Percentiles rank a stretch among this genome's conserved stretches.
Evolutionary conservation across 2,797 vertebrate species (phyloP).

Genomic region (Tadarida brasiliensis): DNA sequence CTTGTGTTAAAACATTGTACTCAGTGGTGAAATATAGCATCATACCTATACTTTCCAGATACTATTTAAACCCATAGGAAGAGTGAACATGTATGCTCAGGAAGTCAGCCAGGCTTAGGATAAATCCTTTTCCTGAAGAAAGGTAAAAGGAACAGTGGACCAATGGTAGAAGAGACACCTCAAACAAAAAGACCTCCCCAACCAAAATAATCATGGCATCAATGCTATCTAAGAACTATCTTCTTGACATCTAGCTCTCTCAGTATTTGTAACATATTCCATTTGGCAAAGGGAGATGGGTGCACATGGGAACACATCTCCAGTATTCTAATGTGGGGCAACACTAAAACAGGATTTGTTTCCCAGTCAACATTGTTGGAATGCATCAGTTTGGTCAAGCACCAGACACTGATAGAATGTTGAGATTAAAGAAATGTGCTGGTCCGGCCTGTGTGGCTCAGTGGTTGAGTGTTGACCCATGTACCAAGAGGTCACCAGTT

Average conservation of each 20-base stretch:
- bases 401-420: neutral
- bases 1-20: neutral
- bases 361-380: neutral
- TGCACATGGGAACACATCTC: neutral
- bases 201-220: neutral
- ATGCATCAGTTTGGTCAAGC: conserved; percentile 13
- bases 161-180: neutral
- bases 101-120: neutral
- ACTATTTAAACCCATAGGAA: neutral
- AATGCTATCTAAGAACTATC: neutral
- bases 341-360: conserved; percentile 10
- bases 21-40: neutral
- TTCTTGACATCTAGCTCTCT: conserved; percentile 1
- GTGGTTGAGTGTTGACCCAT: no score
- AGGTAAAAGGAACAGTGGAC: neutral
- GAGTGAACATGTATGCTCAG: neutral
- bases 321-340: neutral
- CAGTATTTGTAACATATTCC: conserved; percentile 38
- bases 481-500: no score
- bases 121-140: conserved; percentile 38
- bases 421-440: conserved; percentile 32
- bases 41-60: conserved; percentile 10
- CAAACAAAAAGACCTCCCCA: neutral
- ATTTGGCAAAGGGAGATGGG: neutral
- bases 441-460: no score